Evolutionary conservation across 2,113 vertebrate genomes (phyloP).

Genomic region (Eleginops maclovinus): DNA sequence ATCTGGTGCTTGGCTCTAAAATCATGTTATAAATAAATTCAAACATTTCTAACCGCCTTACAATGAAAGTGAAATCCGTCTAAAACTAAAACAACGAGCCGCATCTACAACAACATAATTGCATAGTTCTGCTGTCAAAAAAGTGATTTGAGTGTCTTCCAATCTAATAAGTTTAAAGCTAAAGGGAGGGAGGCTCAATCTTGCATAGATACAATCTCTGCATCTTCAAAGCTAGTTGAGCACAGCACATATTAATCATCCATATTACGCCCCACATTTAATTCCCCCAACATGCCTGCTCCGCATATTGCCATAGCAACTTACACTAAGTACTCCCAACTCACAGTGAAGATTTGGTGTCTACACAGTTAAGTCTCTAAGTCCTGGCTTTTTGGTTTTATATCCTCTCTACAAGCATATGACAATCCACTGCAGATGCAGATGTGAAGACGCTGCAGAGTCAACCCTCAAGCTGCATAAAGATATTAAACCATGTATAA

Average conservation of each 20-base stretch:
- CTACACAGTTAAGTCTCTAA: conserved; percentile 28
- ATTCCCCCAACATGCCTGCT: conserved; percentile 49
- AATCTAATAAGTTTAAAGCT: conserved; percentile 41
- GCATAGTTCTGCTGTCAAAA: conserved; percentile 48
- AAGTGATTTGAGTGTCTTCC: conserved; percentile 16
- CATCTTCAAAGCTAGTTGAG: conserved; percentile 49
- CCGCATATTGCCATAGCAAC: conserved; percentile 65
- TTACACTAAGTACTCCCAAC: conserved; percentile 50
- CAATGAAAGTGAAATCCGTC: not conserved
- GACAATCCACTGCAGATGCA: conserved; percentile 28
- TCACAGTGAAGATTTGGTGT: conserved; percentile 51
- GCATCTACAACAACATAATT: conserved; percentile 12
- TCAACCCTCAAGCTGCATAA: conserved; percentile 45
- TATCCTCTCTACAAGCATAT: conserved; percentile 17
- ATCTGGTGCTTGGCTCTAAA: not conserved
- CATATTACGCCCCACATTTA: conserved; percentile 30
- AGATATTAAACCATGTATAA: not conserved
- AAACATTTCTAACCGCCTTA: not conserved
- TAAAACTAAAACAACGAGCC: not conserved
- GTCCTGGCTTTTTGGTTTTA: conserved; percentile 34
- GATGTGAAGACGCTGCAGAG: conserved; percentile 1
- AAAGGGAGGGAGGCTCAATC: conserved; percentile 51
- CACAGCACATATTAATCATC: conserved; percentile 59
- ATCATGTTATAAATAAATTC: not conserved
- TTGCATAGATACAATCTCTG: conserved; percentile 60